Percentiles rank a stretch among this genome's conserved stretches.
These are phyloP conservation scores for Calyptomena viridis DNA, from an alignment of 2,113 vertebrate genomes.

Conservation along the genomic window DNA sequence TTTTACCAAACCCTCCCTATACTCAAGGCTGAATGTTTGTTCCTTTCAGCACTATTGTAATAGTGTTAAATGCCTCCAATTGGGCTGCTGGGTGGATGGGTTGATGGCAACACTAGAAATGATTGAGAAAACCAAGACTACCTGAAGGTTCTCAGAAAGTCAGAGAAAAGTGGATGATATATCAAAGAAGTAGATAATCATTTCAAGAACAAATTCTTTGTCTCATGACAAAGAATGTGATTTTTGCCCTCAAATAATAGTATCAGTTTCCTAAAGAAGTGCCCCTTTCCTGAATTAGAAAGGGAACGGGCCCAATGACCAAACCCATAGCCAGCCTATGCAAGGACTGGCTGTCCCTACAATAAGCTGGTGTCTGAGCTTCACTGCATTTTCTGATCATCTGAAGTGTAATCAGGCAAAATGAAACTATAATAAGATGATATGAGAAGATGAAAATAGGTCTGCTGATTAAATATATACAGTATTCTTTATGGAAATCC, in stretches of 20 bases:
- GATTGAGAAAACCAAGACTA: neutral
- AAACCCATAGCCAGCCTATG: neutral
- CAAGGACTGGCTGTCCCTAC: neutral
- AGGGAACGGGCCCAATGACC: neutral
- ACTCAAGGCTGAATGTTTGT: neutral
- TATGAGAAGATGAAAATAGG: neutral
- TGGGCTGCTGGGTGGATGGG: neutral
- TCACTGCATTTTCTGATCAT: neutral
- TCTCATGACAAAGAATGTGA: neutral
- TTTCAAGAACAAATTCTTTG: neutral
- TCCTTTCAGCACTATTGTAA: neutral
- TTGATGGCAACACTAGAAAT: neutral
- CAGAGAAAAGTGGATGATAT: neutral
- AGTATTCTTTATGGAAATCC: neutral
- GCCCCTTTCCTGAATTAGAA: neutral
- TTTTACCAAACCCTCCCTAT: neutral
- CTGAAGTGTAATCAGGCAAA: conserved; percentile 18
- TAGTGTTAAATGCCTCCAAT: neutral
- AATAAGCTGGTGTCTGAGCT: neutral
- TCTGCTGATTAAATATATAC: conserved; percentile 2
- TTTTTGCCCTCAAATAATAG: neutral
- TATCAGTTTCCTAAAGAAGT: neutral
- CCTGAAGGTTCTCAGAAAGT: neutral
- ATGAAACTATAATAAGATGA: neutral
- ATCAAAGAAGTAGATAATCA: neutral